These are phyloP conservation scores for Eremobia ochroleuca DNA, from an alignment of 2,888 invertebrate species.

Conservation along the genomic window DNA sequence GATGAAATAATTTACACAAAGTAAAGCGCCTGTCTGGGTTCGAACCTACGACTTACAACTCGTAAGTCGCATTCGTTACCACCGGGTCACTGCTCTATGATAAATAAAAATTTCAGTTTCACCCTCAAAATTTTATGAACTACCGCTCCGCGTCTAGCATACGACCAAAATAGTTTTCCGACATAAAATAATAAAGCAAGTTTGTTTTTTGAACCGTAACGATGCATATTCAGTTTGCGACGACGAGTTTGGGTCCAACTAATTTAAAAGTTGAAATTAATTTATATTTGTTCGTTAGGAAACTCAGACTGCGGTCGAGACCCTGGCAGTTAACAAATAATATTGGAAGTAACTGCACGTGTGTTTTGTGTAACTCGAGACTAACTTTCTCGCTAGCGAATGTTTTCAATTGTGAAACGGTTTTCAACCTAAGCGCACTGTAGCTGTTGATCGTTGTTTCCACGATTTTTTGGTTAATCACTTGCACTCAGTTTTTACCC, in stretches of 20 bases:
- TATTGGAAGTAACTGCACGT: neutral
- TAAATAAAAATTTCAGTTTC: neutral
- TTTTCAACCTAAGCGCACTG: neutral
- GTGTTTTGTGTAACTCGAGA: neutral
- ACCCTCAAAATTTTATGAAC: neutral
- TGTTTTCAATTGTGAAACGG: neutral
- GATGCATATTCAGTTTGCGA: conserved; percentile 34
- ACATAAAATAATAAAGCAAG: neutral
- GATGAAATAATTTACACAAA: too few species aligned
- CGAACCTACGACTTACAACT: too few species aligned
- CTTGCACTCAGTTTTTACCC: too few species aligned
- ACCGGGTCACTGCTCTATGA: too few species aligned
- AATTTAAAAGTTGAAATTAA: conserved; percentile 51
- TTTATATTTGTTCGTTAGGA: conserved; percentile 48
- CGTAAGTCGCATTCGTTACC: too few species aligned
- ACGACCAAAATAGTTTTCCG: too few species aligned
- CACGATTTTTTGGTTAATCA: neutral
- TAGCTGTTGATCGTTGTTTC: neutral
- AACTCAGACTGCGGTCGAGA: conserved; percentile 19
- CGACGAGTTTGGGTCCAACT: conserved; percentile 34
- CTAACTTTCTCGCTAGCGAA: neutral
- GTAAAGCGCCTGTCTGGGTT: too few species aligned
- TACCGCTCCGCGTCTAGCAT: neutral
- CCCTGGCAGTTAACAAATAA: neutral
- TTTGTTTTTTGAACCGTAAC: conserved; percentile 28